Evolutionary conservation across 2,113 vertebrate species (phyloP), one percentile per base, ranked within the genome.

Genomic region (Archilochus colubris): DNA sequence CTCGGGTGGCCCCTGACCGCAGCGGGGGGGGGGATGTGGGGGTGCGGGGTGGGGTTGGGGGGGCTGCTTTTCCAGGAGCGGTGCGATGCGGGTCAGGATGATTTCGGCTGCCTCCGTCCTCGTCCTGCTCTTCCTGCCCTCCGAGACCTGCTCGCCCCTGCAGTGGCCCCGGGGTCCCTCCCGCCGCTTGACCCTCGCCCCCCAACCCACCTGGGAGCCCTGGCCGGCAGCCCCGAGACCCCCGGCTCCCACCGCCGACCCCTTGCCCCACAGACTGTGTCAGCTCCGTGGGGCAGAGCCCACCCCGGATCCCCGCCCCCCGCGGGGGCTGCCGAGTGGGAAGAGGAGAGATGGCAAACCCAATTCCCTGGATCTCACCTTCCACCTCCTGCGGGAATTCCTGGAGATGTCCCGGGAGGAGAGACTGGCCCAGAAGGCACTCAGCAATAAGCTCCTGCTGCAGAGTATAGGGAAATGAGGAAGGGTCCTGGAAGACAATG

Each of bases 341-440:
- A 94, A 94, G 79, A 93, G 97, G 38, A 67, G 93, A 24, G 94
- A 94, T 0, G 84, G 96, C 10, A 97, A 95, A 53, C 98, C 97
- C 51, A 98, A 96, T 54, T 98, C 97, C 0, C 25, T 97, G 66
- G 98, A 98, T 89, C 97, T 97, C 64, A 98, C 97, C 58, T 98
- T 97, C 82, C 97, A 97, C 58, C 95, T 98, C 48, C 96, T 97
- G 44, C 94, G 97, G 14, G 95, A 98, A 58, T 96, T 97, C 72
- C 95, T 96, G 86, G 95, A 97, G 78, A 97, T 96, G 95, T 97
- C 97, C 54, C 97, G 97, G 22, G 97, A 97, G 72, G 97, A 98
- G 76, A 96, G 96, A 77, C 94, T 98, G 91, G 97, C 96, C 10
- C 97, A 96, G 82, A 97, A 97, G 63, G 97, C 97, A 7, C 93